Base-by-base conservation (phyloP, 2,888 invertebrate species). In the Meteorus cinctellus region DNA sequence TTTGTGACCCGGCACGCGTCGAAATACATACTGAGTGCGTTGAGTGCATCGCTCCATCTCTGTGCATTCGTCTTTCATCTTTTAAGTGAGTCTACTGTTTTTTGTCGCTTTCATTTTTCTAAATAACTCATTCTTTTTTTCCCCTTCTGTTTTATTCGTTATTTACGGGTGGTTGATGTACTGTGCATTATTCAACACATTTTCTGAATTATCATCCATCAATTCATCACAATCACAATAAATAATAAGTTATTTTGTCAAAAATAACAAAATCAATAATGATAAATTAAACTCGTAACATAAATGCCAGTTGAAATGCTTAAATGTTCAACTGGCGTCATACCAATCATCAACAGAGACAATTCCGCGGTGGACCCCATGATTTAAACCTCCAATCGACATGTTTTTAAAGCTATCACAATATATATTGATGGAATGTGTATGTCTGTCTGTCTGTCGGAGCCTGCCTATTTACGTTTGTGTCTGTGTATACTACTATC, bases 1-100 rank as follows among this genome's bases (percentile, higher is more conserved):
- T 78, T 79, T 78, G 72, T 69, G 76, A 72, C 63, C 62, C 63
- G 72, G 79, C 78, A 76, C 77, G 77, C 81, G 80, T 82, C 84
- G 81, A 85, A 79, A 83, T 84, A 81, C 76, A 80, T 81, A 85
- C 19, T 16, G 63, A 63, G 34, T 63, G 65, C 41, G 19, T 81
- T 88, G 87, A 89, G 89, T 88, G 88, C 88, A 87, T 83, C 83
- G 83, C 55, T 78, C 84, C 84, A 86, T 85, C 84, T 84, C 77
- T 76, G 80, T 82, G 84, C 88, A 88, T 88, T 85, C 85, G 84
- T 88, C 87, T 87, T 86, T 86, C 85, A 80, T 81, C 76, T 72
- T 67, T 72, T 66, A 76, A 76, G 68, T 67, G 66, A 51, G 45
- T 27, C 31, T 55, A 45, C 59, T 69, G 41, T 14, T 48, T 69